A percentile compares a stretch with the other conserved stretches of the same genome.
These are phyloP conservation scores for Hippotragus niger DNA, from an alignment of 2,113 vertebrate species.

Conservation along the genomic window DNA sequence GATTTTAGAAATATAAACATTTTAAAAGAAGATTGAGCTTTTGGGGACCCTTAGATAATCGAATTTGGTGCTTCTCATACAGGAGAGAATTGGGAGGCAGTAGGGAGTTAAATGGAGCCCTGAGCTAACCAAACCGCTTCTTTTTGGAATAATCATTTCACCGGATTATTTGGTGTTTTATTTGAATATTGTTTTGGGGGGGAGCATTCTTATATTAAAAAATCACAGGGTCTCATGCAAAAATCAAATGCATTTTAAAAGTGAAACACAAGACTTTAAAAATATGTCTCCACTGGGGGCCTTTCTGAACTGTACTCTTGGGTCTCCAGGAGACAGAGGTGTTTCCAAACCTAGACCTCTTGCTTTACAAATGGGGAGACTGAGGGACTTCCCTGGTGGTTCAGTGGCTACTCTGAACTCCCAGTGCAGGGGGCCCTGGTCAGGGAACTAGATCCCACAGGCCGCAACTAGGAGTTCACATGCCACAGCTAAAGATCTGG, in stretches of 20 bases:
- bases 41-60: not conserved
- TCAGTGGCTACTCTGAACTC: not conserved
- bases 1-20: not conserved
- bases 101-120: not conserved
- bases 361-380: not conserved
- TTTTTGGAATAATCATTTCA: not conserved
- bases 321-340: not conserved
- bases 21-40: not conserved
- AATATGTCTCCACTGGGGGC: not conserved
- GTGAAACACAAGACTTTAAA: not conserved
- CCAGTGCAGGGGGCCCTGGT: not conserved
- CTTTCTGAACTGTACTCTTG: not conserved
- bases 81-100: not conserved
- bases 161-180: not conserved
- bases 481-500: not conserved
- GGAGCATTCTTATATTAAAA: not conserved
- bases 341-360: not conserved
- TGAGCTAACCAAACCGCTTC: not conserved
- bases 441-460: not conserved
- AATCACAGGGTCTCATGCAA: not conserved
- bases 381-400: not conserved
- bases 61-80: not conserved
- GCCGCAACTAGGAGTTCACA: not conserved
- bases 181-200: not conserved
- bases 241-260: not conserved